These are phyloP conservation scores for Empidonax traillii DNA, from an alignment of 2,113 vertebrate species.

Conservation along the genomic window DNA sequence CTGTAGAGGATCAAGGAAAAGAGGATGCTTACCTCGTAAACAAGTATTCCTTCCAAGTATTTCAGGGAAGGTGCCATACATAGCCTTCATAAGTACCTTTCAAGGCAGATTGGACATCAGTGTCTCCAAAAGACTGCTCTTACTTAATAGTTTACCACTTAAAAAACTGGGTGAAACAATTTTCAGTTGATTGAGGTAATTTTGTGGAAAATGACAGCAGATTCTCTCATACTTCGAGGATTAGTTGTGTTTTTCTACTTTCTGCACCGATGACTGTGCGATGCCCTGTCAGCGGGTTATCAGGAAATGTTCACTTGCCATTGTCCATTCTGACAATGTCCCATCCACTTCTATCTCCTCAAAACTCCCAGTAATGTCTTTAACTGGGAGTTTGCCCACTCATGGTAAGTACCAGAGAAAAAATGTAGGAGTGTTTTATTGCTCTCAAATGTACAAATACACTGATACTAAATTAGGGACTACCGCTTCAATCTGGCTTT, in stretches of 20 bases:
- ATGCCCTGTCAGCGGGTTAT: not conserved
- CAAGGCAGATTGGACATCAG: not conserved
- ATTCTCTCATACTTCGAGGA: not conserved
- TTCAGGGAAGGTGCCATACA: not conserved
- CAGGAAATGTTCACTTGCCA: not conserved
- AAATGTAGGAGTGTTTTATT: not conserved
- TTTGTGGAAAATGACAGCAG: not conserved
- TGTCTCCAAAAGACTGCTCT: not conserved
- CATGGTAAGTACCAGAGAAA: not conserved
- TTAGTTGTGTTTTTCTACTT: not conserved
- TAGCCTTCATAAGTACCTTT: not conserved
- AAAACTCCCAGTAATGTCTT: not conserved
- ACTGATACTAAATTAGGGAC: not conserved
- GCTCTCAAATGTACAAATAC: not conserved
- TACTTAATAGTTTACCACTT: not conserved
- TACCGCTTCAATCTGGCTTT: not conserved
- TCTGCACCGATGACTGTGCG: not conserved
- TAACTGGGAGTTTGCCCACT: not conserved
- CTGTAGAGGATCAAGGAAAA: not conserved
- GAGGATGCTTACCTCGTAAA: not conserved
- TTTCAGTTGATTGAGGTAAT: not conserved
- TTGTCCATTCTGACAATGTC: not conserved
- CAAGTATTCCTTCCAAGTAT: not conserved
- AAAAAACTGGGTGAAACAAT: not conserved
- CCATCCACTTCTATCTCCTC: not conserved